Evolutionary conservation across 2,888 invertebrate genomes (phyloP).

Genomic region (Tenthredo scrophulariae): DNA sequence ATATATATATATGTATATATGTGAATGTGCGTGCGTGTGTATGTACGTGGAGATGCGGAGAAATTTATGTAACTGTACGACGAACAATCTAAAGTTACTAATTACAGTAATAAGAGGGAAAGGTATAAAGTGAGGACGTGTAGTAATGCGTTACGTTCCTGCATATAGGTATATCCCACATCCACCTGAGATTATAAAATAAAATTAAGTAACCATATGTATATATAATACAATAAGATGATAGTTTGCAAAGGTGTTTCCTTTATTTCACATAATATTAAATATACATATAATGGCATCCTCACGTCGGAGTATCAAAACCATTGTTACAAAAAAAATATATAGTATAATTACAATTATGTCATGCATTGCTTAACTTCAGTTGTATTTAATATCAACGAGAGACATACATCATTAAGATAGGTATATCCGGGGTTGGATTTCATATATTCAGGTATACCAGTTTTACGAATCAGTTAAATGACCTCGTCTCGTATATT

Average conservation of each 20-base stretch:
- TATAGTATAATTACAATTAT: conserved; percentile 62
- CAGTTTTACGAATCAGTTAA: background rate
- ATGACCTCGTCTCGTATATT: background rate
- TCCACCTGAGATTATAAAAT: conserved; percentile 10
- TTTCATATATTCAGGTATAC: background rate
- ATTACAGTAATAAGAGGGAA: conserved; percentile 46
- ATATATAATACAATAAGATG: conserved; percentile 36
- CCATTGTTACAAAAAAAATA: conserved; percentile 67
- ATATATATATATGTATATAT: too few relatives aligned
- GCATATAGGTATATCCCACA: background rate
- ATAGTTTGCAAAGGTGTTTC: conserved; percentile 68
- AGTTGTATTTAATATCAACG: conserved; percentile 48
- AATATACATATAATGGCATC: conserved; percentile 76
- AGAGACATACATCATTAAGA: conserved; percentile 18
- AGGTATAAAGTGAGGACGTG: conserved; percentile 32
- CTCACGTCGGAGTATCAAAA: conserved; percentile 71
- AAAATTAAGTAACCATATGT: conserved; percentile 1
- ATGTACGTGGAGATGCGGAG: background rate
- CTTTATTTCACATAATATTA: conserved; percentile 69
- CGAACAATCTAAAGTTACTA: conserved; percentile 34
- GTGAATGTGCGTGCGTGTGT: background rate
- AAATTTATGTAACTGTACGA: conserved; percentile 41
- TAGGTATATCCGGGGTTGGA: conserved; percentile 14
- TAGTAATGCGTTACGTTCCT: background rate
- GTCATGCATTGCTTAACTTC: conserved; percentile 64